Evolutionary conservation across 2,797 vertebrate species (phyloP).

Genomic region (Gallinago nigripennis): DNA sequence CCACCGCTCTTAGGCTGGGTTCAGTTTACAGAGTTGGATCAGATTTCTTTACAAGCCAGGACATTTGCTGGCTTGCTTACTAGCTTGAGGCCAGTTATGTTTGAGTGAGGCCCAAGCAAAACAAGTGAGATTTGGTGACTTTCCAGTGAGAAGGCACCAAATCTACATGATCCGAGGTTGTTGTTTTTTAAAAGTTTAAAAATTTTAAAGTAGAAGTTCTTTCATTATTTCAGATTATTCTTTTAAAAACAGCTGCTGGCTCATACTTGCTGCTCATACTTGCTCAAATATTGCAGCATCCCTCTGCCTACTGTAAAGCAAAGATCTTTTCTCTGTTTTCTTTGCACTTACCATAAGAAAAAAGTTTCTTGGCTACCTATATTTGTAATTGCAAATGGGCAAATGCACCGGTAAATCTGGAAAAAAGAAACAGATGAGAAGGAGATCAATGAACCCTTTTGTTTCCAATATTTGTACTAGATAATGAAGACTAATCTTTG

Average conservation of each 20-base stretch:
- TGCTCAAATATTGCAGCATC: background rate
- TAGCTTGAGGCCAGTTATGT: conserved; percentile 63
- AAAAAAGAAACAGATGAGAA: background rate
- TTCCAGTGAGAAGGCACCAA: conserved; percentile 54
- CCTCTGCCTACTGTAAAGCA: background rate
- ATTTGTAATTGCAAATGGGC: background rate
- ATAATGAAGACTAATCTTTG: background rate
- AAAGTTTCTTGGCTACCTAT: background rate
- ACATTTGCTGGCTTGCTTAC: conserved; percentile 62
- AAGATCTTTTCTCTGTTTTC: background rate
- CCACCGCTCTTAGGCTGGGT: conserved; percentile 1
- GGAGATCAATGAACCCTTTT: background rate
- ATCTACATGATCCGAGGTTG: background rate
- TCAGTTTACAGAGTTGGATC: conserved; percentile 51
- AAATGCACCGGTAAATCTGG: background rate
- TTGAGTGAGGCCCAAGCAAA: conserved; percentile 63
- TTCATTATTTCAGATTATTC: background rate
- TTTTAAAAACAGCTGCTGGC: background rate
- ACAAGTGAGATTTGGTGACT: conserved; percentile 51
- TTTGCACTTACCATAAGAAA: background rate
- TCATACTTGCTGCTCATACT: background rate
- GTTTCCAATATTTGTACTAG: background rate
- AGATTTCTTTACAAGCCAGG: conserved; percentile 62
- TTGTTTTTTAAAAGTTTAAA: background rate
- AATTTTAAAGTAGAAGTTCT: background rate